A percentile compares a stretch with the other conserved stretches of the same genome.
These are phyloP conservation scores for Musca domestica DNA, from an alignment of 1,140 invertebrate species.

Conservation along the genomic window DNA sequence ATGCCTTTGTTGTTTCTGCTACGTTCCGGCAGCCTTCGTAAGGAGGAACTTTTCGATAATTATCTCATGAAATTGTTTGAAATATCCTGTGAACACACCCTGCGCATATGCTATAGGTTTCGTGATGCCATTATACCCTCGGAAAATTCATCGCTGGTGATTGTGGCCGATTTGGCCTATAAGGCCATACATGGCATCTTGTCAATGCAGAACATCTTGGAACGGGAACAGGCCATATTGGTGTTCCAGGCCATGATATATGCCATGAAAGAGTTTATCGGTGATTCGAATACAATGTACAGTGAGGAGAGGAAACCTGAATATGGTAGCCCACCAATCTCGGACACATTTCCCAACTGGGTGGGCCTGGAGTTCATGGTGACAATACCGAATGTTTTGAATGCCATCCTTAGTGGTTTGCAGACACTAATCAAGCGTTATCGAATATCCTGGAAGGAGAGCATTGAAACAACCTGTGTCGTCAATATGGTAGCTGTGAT, in stretches of 20 bases:
- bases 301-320: slow-evolving; percentile 13
- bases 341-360: not conserved
- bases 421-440: slow-evolving; percentile 65
- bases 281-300: slow-evolving; percentile 4
- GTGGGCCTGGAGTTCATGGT: slow-evolving; percentile 14
- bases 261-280: slow-evolving; percentile 61
- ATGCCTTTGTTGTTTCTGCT: slow-evolving; percentile 60
- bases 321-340: not conserved
- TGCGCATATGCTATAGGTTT: slow-evolving; percentile 62
- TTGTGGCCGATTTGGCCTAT: slow-evolving; percentile 59
- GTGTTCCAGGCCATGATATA: slow-evolving; percentile 69
- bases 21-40: slow-evolving; percentile 51
- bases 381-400: slow-evolving; percentile 55
- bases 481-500: slow-evolving; percentile 52
- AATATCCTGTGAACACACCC: slow-evolving; percentile 62
- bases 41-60: slow-evolving; percentile 59
- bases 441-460: slow-evolving; percentile 71
- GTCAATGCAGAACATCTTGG: slow-evolving; percentile 57
- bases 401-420: slow-evolving; percentile 63
- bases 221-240: slow-evolving; percentile 66
- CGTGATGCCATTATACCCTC: slow-evolving; percentile 47
- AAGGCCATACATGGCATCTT: slow-evolving; percentile 64
- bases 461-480: slow-evolving; percentile 47
- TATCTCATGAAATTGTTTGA: slow-evolving; percentile 65
- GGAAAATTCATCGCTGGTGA: slow-evolving; percentile 29